These are phyloP conservation scores for Megalops atlanticus DNA, from an alignment of 2,113 vertebrate species.

Conservation along the genomic window DNA sequence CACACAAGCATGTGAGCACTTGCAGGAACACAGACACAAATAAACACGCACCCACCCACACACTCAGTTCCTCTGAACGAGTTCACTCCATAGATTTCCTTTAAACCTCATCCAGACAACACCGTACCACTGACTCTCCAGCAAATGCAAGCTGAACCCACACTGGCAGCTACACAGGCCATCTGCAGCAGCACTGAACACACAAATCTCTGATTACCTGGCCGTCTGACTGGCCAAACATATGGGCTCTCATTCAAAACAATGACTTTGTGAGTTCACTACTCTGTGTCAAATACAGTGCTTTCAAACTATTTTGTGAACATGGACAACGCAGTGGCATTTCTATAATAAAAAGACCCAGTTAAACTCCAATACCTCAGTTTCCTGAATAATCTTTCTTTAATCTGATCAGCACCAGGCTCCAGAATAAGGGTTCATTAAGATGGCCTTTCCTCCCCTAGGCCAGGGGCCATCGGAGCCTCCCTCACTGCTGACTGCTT, in stretches of 20 bases:
- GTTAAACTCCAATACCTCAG: too few species aligned
- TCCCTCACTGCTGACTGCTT: too few species aligned
- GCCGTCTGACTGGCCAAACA: not conserved
- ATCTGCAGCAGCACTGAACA: not conserved
- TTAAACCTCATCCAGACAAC: not conserved
- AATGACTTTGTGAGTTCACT: not conserved
- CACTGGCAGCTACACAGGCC: not conserved
- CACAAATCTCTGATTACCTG: not conserved
- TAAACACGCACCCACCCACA: not conserved
- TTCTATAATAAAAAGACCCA: too few species aligned
- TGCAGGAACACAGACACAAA: not conserved
- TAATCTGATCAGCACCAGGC: too few species aligned
- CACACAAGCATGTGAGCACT: not conserved
- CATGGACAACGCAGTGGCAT: too few species aligned
- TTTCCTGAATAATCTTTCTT: too few species aligned
- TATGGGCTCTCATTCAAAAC: not conserved
- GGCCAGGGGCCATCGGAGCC: too few species aligned
- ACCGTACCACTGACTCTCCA: not conserved
- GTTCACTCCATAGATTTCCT: not conserved
- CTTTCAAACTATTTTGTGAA: too few species aligned
- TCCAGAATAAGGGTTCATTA: too few species aligned
- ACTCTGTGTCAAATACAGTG: too few species aligned
- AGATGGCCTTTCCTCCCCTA: too few species aligned
- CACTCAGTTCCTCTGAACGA: not conserved
- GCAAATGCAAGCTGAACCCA: conserved; percentile 1